A percentile compares a stretch with the other conserved stretches of the same genome.
phyloP scores from a whole-genome alignment of 2,113 vertebrate species.

The Xiphorhynchus elegans region DNA sequence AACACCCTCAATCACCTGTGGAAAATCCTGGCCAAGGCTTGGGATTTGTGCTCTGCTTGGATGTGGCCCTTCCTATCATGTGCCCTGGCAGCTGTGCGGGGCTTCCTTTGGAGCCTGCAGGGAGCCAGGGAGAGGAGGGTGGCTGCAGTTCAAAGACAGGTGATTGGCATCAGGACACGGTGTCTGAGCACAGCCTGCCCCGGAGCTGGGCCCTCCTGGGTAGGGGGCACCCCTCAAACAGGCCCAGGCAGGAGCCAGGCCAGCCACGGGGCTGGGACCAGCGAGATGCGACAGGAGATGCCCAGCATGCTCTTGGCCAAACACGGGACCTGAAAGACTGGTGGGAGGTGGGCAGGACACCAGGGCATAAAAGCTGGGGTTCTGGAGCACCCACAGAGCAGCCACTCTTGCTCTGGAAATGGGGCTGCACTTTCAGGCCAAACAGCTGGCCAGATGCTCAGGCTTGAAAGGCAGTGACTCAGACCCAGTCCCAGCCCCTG shows the following conservation, averaged over 20 bases:
- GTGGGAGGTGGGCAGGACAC: neutral
- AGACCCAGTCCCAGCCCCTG: neutral
- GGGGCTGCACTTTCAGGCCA: fast-evolving
- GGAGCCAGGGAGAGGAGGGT: neutral
- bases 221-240: neutral
- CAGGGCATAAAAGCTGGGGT: neutral
- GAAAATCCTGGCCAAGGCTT: neutral
- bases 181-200: neutral
- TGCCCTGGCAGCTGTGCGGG: neutral
- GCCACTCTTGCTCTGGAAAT: neutral
- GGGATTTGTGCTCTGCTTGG: constrained; percentile 12
- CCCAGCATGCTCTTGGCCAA: neutral
- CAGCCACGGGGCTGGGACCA: neutral
- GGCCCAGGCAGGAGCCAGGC: neutral
- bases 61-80: constrained; percentile 9
- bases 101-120: neutral
- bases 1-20: neutral
- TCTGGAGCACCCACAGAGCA: neutral
- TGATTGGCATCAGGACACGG: constrained; percentile 31
- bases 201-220: neutral
- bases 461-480: neutral
- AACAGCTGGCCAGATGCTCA: constrained; percentile 18
- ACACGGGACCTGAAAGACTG: neutral
- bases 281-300: neutral
- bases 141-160: constrained; percentile 21